Evolutionary conservation across 2,888 invertebrate species (phyloP).

Genomic region (Heliconius erato): DNA sequence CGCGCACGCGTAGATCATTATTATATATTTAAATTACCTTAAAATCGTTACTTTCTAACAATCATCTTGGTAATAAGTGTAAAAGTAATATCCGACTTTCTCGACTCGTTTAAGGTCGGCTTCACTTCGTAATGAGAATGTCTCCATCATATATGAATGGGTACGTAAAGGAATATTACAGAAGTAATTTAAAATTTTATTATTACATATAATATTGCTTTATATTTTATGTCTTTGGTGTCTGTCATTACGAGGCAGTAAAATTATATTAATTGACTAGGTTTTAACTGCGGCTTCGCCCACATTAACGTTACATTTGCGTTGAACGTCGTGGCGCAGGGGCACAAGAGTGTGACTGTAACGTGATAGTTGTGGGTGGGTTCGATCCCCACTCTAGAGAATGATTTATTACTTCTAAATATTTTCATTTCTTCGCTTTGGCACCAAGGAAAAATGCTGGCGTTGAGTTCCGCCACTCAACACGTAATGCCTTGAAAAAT

Average conservation of each 20-base stretch:
- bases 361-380: too few relatives aligned
- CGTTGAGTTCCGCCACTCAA: too few relatives aligned
- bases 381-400: too few relatives aligned
- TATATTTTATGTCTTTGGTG: not conserved
- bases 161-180: not conserved
- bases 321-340: too few relatives aligned
- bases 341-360: too few relatives aligned
- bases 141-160: not conserved
- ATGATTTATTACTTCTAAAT: too few relatives aligned
- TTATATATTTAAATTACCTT: too few relatives aligned
- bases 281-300: not conserved
- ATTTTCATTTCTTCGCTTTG: too few relatives aligned
- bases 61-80: conserved; percentile 1
- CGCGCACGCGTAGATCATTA: too few relatives aligned
- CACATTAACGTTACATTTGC: too few relatives aligned
- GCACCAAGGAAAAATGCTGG: too few relatives aligned
- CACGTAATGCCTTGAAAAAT: too few relatives aligned
- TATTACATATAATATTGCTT: not conserved
- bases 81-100: conserved; percentile 17
- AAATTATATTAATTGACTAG: not conserved
- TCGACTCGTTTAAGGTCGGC: conserved; percentile 2
- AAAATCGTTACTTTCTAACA: conserved; percentile 8
- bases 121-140: conserved; percentile 21
- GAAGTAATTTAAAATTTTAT: not conserved
- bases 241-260: not conserved